phyloP scores from a whole-genome alignment of 2,888 invertebrate species.

The Ceriagrion tenellum region DNA sequence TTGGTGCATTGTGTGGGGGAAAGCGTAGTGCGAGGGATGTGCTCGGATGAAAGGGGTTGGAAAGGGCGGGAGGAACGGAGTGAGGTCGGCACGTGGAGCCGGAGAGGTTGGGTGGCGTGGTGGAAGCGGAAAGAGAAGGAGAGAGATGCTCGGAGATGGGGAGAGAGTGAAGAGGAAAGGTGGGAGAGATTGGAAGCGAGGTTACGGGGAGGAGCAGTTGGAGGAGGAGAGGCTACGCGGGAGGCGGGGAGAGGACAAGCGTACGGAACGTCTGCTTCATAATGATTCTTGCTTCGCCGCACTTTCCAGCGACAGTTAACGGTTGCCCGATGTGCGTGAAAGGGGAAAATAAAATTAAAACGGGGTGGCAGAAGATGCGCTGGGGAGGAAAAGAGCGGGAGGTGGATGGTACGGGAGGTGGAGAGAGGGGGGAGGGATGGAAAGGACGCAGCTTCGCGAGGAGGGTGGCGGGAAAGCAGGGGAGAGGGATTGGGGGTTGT shows the following conservation, averaged over 20 bases:
- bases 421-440: not conserved
- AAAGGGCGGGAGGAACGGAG: not conserved
- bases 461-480: not conserved
- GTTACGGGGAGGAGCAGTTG: too few species aligned
- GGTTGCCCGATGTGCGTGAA: slow-evolving; percentile 58
- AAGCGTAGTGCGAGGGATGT: not conserved
- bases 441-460: not conserved
- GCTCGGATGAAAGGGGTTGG: not conserved
- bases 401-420: not conserved
- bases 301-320: slow-evolving; percentile 63
- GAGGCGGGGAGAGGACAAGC: not conserved
- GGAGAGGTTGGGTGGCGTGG: not conserved
- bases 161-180: not conserved
- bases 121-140: not conserved
- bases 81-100: not conserved
- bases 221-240: not conserved
- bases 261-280: slow-evolving; percentile 29
- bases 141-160: not conserved
- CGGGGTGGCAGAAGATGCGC: not conserved
- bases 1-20: not conserved
- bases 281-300: slow-evolving; percentile 63
- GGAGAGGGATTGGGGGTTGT: not conserved
- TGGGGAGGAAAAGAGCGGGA: not conserved
- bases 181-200: not conserved
- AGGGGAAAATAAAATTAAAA: slow-evolving; percentile 44